Base-by-base conservation (phyloP, 1,140 invertebrate genomes). In the Microvelia longipes region DNA sequence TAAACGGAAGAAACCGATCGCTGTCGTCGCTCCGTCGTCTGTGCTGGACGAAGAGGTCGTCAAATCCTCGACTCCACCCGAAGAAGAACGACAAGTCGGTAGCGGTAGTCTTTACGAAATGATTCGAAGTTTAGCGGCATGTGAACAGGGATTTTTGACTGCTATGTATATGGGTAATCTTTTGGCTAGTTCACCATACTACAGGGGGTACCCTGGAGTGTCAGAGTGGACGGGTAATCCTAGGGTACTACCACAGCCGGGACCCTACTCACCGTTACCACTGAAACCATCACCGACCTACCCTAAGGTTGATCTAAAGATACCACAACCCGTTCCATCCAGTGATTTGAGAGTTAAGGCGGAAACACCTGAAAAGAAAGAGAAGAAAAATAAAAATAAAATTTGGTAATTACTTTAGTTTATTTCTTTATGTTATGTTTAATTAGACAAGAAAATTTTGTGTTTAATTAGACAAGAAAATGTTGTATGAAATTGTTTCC, bases 91-190 rank as follows among this genome's bases (percentile, higher is more conserved):
- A 1, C 61, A 73, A 27, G 68, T 28, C 27, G 67, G 71, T 1
- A 68, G 70, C 50, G 68, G 63, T 27, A 69, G 72, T 50, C 69
- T 74, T 1, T 70, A 73, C 64, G 69, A 63, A 13, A 73, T 74
- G 70, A 71, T 74, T 28, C 28, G 69, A 25, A 74, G 69, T 69
- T 75, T 82, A 69, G 80, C 80, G 25, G 73, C 75, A 14, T 75
- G 78, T 35, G 84, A 85, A 75, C 82, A 84, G 69, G 85, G 85
- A 73, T 82, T 86, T 69, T 75, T 86, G 24, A 82, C 83, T 2
- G 83, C 83, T 1, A 79, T 85, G 75, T 86, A 86, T 75, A 83
- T 86, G 83, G 85, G 83, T 73, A 84, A 83, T 66, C 73, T 85
- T 26, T 78, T 82, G 70, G 70, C 30, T n/a, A 50, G 35, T 50